Conservation (phyloP, 2,113 vertebrate species). For the Hemibates koningsi region DNA sequence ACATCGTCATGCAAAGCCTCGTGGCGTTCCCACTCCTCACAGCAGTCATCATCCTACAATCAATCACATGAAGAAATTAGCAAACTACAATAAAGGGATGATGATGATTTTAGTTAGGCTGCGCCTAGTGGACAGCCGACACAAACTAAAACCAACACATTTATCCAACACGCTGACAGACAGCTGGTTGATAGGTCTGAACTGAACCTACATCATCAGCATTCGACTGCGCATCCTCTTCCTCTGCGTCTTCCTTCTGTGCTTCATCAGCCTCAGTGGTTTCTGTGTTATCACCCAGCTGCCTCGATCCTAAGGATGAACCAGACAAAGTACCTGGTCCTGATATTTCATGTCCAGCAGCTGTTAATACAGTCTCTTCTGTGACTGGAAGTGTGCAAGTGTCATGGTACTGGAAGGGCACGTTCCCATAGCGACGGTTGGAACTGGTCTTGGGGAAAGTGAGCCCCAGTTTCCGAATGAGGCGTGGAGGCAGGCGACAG, state of each 20-base stretch:
- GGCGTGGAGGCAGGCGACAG: conserved; percentile 83
- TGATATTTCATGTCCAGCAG: conserved; percentile 79
- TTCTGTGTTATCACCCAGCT: background rate
- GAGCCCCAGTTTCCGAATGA: conserved; percentile 86
- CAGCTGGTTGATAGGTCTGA: background rate
- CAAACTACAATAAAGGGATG: background rate
- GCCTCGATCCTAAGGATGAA: background rate
- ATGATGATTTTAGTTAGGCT: background rate
- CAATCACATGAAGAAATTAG: background rate
- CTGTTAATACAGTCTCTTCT: conserved; percentile 82
- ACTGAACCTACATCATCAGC: conserved; percentile 84
- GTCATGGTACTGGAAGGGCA: conserved; percentile 81
- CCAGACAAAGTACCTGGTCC: conserved; percentile 45
- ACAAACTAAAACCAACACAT: background rate
- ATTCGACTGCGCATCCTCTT: conserved; percentile 55
- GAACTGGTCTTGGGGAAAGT: conserved; percentile 83
- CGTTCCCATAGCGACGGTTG: conserved; percentile 84
- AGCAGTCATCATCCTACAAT: conserved; percentile 77
- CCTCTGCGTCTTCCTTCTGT: background rate
- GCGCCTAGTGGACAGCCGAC: background rate
- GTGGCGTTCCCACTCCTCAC: conserved; percentile 96
- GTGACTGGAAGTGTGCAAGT: conserved; percentile 48
- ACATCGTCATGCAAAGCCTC: conserved; percentile 91
- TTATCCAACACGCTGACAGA: background rate
- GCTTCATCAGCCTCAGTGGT: conserved; percentile 2